Conservation (phyloP, 2,797 vertebrate genomes). For the Alcedo atthis region DNA sequence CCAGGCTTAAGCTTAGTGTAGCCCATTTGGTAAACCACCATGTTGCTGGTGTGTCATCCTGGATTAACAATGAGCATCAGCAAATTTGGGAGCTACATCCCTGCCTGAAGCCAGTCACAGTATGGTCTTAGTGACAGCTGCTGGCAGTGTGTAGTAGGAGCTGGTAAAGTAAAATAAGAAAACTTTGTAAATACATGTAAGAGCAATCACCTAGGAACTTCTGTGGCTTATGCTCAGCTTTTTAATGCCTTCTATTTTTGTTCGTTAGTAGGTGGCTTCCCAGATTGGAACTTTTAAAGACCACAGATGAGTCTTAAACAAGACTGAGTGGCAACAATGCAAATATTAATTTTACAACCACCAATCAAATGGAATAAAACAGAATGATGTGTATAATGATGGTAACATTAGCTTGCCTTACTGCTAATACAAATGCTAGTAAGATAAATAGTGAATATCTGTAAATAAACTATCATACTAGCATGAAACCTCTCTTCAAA, state of each 20-base stretch:
- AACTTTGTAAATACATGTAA: neutral
- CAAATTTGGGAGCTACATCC: neutral
- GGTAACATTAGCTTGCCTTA: slow-evolving; percentile 30
- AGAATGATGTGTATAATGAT: slow-evolving; percentile 32
- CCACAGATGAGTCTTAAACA: slow-evolving; percentile 9
- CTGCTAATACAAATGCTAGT: slow-evolving; percentile 13
- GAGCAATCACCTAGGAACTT: neutral
- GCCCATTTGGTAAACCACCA: neutral
- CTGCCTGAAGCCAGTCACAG: neutral
- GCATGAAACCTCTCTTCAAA: slow-evolving; percentile 16
- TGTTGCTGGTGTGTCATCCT: neutral
- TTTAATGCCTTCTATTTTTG: slow-evolving; percentile 37
- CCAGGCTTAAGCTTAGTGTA: neutral
- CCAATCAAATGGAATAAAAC: slow-evolving; percentile 32
- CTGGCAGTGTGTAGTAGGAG: neutral
- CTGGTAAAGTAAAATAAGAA: neutral
- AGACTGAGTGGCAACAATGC: neutral
- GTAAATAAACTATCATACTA: slow-evolving; percentile 41
- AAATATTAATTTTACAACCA: slow-evolving; percentile 24
- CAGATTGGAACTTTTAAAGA: slow-evolving; percentile 22
- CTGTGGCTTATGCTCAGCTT: neutral
- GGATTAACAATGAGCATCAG: neutral
- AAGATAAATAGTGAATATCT: slow-evolving; percentile 58
- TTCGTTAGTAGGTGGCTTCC: neutral
- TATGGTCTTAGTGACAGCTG: neutral